Evolutionary conservation across 2,888 invertebrate genomes (phyloP).

Genomic region (Drosophila paranaensis): DNA sequence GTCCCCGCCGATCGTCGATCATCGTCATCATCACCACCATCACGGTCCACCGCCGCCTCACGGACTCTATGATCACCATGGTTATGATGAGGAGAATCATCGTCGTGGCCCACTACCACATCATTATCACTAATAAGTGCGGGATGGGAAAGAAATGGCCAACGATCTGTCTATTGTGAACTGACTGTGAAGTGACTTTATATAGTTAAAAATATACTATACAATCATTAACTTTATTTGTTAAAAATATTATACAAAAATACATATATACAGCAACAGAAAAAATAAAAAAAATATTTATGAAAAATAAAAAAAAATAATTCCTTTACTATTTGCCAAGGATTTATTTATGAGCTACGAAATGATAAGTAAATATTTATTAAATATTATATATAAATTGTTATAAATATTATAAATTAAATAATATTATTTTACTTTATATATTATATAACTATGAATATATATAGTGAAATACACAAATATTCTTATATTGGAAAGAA

Average conservation of each 20-base stretch:
- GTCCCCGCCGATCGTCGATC: conserved; percentile 35
- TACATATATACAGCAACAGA: background rate
- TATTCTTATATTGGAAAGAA: too few relatives aligned
- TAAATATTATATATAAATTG: too few relatives aligned
- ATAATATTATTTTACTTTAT: too few relatives aligned
- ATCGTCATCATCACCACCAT: conserved; percentile 52
- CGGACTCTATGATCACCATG: too few relatives aligned
- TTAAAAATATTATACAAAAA: conserved; percentile 1
- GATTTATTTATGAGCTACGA: too few relatives aligned
- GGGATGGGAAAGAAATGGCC: background rate
- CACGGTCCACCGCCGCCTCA: conserved; percentile 18
- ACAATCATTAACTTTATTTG: conserved; percentile 55
- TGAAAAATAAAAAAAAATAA: too few relatives aligned
- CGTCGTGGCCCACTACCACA: too few relatives aligned
- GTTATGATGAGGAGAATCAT: too few relatives aligned
- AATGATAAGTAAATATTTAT: too few relatives aligned
- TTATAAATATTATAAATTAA: too few relatives aligned
- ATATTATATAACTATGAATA: too few relatives aligned
- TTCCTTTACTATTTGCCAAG: background rate
- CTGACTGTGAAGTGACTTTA: conserved; percentile 29
- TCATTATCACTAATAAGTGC: conserved; percentile 55
- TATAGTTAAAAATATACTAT: background rate
- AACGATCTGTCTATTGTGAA: background rate
- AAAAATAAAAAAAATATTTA: background rate
- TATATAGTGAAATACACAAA: too few relatives aligned